Conservation (phyloP, 2,797 vertebrate genomes). For the Distichodus sexfasciatus region DNA sequence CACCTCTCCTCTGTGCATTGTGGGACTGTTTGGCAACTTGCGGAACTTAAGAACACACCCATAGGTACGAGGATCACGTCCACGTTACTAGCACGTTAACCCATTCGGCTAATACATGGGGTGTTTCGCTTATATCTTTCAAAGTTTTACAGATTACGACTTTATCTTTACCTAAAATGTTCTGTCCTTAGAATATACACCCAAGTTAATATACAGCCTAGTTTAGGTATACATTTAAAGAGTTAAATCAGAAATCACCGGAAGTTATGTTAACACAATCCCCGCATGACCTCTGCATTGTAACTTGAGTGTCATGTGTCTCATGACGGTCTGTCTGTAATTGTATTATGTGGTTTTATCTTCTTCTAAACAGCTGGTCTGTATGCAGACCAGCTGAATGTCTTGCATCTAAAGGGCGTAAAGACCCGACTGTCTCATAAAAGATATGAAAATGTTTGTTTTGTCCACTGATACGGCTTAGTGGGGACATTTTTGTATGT, state of each 20-base stretch:
- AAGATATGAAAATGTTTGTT: no score
- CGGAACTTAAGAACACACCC: constrained; percentile 55
- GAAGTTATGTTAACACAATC: constrained; percentile 1
- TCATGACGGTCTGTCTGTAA: background rate
- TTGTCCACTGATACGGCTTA: no score
- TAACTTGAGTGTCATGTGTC: constrained; percentile 1
- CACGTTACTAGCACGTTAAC: constrained; percentile 7
- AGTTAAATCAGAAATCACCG: no score
- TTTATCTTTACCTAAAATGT: no score
- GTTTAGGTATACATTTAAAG: no score
- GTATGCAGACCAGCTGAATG: background rate
- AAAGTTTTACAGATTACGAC: no score
- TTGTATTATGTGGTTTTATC: background rate
- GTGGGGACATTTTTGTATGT: no score
- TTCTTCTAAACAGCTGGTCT: constrained; percentile 13
- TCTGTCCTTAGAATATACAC: no score
- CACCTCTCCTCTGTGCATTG: constrained; percentile 67
- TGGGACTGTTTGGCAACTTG: constrained; percentile 66
- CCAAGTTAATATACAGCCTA: no score
- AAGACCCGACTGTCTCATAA: no score
- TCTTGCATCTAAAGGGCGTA: constrained; percentile 5
- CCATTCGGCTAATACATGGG: no score
- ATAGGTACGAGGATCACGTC: constrained; percentile 25
- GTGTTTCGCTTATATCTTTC: no score
- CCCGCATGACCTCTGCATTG: background rate